Evolutionary conservation across 2,113 vertebrate genomes (phyloP).

Genomic region (Recurvirostra avosetta): DNA sequence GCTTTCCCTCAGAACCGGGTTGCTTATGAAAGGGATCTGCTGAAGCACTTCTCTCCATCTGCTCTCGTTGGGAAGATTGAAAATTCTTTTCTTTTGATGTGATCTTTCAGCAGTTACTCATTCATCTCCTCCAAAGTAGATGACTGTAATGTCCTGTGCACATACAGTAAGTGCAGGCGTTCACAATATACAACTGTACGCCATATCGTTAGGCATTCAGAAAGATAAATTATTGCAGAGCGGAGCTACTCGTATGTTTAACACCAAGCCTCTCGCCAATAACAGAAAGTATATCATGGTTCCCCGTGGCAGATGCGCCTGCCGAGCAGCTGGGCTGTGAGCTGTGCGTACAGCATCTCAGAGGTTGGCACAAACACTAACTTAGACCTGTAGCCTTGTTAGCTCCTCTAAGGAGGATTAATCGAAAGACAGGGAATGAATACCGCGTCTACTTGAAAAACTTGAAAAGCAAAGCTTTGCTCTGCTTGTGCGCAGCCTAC

Average conservation of each 20-base stretch:
- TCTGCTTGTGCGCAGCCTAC: too few relatives aligned
- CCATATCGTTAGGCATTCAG: neutral
- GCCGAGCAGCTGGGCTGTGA: neutral
- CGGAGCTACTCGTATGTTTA: fast-evolving
- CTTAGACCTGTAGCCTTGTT: neutral
- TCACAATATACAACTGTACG: neutral
- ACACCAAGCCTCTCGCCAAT: neutral
- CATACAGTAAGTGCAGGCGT: too few relatives aligned
- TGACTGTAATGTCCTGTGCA: neutral
- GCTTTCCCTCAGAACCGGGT: neutral
- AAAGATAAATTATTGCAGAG: neutral
- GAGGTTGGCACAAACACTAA: fast-evolving
- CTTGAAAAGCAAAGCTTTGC: neutral
- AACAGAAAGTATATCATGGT: fast-evolving
- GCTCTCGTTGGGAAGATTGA: neutral
- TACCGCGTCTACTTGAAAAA: neutral
- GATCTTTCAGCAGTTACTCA: neutral
- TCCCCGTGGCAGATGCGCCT: fast-evolving
- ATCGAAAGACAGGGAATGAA: neutral
- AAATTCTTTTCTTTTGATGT: neutral
- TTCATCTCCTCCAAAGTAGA: neutral
- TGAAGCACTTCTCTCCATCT: neutral
- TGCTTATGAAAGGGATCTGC: neutral
- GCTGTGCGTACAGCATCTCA: neutral
- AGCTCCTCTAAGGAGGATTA: neutral